Conservation (phyloP, 2,113 vertebrate species). For the Aphyosemion australe region DNA sequence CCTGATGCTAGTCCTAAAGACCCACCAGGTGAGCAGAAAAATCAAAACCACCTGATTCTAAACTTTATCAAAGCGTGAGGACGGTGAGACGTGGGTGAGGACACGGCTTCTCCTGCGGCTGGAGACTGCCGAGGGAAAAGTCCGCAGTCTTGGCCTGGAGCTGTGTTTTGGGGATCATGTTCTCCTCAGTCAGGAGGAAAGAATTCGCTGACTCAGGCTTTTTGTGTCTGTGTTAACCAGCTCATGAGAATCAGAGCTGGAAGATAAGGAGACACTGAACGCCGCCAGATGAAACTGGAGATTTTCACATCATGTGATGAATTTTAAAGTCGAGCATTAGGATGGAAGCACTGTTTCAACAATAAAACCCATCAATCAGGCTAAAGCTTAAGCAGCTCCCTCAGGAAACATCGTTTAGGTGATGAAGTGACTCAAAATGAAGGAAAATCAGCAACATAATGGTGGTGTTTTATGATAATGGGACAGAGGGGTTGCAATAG, state of each 20-base stretch:
- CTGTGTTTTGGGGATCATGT: constrained; percentile 59
- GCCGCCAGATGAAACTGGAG: background rate
- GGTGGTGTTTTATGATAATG: no score
- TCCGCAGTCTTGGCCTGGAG: constrained; percentile 55
- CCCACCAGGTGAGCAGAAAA: background rate
- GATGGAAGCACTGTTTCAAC: no score
- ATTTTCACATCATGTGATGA: background rate
- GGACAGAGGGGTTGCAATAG: no score
- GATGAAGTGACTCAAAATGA: no score
- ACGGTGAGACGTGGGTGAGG: no score
- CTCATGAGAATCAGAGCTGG: constrained; percentile 50
- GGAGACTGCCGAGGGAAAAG: constrained; percentile 45
- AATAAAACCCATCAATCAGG: no score
- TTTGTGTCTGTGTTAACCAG: constrained; percentile 30
- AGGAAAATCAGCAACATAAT: no score
- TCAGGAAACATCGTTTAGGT: no score
- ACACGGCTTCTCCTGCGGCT: constrained; percentile 17
- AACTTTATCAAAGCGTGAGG: no score
- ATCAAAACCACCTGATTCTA: background rate
- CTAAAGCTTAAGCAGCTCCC: no score
- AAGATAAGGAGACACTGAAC: background rate
- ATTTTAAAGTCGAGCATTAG: no score
- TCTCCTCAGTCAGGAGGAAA: constrained; percentile 70
- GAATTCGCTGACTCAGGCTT: constrained; percentile 57
- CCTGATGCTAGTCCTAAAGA: background rate